Evolutionary conservation across 2,888 invertebrate species (phyloP), one percentile per base, ranked within the genome.

Genomic region (Drosophila mimica): DNA sequence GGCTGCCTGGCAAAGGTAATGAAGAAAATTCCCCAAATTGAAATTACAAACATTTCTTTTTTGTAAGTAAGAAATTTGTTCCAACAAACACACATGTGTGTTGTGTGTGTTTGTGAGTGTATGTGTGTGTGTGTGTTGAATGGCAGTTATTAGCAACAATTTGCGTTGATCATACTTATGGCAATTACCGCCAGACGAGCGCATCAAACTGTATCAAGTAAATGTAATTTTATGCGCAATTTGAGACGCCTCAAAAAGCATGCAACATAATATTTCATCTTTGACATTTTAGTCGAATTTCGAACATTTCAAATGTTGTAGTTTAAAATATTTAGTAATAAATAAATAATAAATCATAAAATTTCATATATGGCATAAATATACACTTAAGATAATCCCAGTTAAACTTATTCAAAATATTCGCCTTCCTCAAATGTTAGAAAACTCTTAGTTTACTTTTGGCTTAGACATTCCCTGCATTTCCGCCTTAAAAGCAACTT

Each of bases 121-220:
- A 65, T 58, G 54, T 62, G 56, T 46, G 60, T 30, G 63, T 38
- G 53, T 68, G 67, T 63, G 57, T 67, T 46, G 40, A 36, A 56
- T 53, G 76, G 64, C 76, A 89, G 91, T 89, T 88, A 90, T 88
- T 88, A 89, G 88, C 88, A 77, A 76, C 79, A 81, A 90, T 90
- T 90, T 84, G 64, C 70, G 85, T 78, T 84, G 78, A 89, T 89
- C 79, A 84, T 83, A 76, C 84, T 79, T 73, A 70, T 63, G 87
- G 76, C 86, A 88, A 86, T 88, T 84, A 86, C 89, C 82, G 72
- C 88, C 86, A 88, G 79, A 70, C 68, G 69, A 74, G 67, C 81
- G 75, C 83, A 75, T 70, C 81, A 84, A 87, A 79, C 72, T 64
- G 79, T 80, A 61, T 54, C 69, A 74, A 78, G 73, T 66, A 72